Percentiles rank a stretch among this genome's conserved stretches.
phyloP scores from a whole-genome alignment of 2,888 invertebrate genomes.

The Lasioglossum marginatum region DNA sequence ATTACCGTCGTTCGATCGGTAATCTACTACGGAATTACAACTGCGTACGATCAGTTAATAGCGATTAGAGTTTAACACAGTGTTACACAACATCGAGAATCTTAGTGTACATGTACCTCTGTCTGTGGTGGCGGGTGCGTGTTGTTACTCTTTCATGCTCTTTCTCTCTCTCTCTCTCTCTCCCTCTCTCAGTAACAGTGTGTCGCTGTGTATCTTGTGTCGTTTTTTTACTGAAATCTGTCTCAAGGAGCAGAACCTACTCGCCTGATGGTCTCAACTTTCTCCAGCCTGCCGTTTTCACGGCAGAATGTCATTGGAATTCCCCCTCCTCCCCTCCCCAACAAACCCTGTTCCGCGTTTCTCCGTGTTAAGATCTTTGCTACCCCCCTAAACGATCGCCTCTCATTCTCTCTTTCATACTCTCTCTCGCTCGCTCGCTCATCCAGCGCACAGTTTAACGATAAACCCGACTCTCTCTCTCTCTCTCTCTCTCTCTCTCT shows the following conservation, averaged over 20 bases:
- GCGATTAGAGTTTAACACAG: constrained; percentile 78
- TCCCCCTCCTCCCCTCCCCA: not conserved
- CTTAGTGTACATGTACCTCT: constrained; percentile 67
- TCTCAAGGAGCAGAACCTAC: constrained; percentile 15
- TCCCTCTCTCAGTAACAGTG: not conserved
- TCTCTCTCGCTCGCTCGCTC: constrained; percentile 49
- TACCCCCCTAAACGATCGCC: constrained; percentile 28
- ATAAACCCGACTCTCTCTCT: constrained; percentile 64
- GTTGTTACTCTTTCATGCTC: not conserved
- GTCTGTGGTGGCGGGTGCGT: constrained; percentile 2
- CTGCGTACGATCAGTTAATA: constrained; percentile 80
- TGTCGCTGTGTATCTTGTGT: constrained; percentile 1
- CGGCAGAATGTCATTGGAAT: not conserved
- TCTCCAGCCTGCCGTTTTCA: constrained; percentile 15
- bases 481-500: constrained; percentile 28
- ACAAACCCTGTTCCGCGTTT: constrained; percentile 42
- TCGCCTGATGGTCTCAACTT: not conserved
- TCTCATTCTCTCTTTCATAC: constrained; percentile 32
- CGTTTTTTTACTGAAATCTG: not conserved
- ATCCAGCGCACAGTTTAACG: constrained; percentile 73
- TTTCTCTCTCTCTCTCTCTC: not conserved
- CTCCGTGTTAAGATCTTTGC: constrained; percentile 22
- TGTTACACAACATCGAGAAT: constrained; percentile 83
- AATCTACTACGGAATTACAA: constrained; percentile 79
- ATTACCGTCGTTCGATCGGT: constrained; percentile 52